phyloP scores from a whole-genome alignment of 1,140 invertebrate species.

The Cyclargus thomasi region DNA sequence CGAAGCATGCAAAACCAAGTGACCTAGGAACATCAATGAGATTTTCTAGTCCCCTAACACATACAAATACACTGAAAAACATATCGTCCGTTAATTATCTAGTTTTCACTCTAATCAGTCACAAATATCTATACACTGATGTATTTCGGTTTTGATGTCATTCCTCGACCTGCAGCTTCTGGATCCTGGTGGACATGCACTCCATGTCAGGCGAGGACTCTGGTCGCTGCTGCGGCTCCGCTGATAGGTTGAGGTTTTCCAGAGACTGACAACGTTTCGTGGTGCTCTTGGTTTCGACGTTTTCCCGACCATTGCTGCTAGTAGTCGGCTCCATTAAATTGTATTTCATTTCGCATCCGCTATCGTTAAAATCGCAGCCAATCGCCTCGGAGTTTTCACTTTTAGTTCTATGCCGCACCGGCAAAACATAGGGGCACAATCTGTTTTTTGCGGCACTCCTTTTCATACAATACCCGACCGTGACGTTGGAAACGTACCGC shows the following conservation, averaged over 20 bases:
- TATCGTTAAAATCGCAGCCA: conserved; percentile 51
- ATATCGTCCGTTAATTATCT: conserved; percentile 28
- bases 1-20: conserved; percentile 48
- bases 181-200: conserved; percentile 62
- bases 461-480: conserved; percentile 76
- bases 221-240: conserved; percentile 40
- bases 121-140: conserved; percentile 21
- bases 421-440: conserved; percentile 67
- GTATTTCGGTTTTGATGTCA: conserved; percentile 45
- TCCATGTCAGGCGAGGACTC: conserved; percentile 66
- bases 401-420: conserved; percentile 75
- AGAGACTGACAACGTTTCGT: conserved; percentile 66
- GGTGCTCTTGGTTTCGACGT: conserved; percentile 41
- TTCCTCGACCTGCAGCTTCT: conserved; percentile 69
- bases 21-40: conserved; percentile 55
- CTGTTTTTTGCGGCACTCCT: conserved; percentile 66
- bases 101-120: conserved; percentile 25
- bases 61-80: conserved; percentile 54
- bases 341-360: conserved; percentile 50
- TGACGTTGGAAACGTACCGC: conserved; percentile 75
- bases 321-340: conserved; percentile 61
- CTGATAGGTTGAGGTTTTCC: conserved; percentile 58
- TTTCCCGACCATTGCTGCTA: conserved; percentile 39
- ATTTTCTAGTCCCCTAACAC: conserved; percentile 37
- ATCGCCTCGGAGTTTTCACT: conserved; percentile 77